Conservation (phyloP, 2,888 invertebrate genomes). For the Choristoneura rosaceana region DNA sequence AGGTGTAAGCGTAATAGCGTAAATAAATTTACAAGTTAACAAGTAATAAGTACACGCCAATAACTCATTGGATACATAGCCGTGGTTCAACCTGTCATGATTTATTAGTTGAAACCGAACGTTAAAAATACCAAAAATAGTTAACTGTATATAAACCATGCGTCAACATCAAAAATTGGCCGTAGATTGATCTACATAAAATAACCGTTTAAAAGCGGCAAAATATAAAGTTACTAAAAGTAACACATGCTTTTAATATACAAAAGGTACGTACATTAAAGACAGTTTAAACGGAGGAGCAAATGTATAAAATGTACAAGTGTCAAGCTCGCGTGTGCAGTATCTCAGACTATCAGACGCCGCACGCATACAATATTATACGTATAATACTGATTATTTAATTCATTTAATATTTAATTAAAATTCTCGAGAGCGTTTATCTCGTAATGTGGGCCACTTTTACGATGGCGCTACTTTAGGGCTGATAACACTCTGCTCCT, state of each 20-base stretch:
- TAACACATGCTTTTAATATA: conserved; percentile 63
- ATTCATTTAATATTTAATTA: conserved; percentile 85
- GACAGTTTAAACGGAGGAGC: conserved; percentile 55
- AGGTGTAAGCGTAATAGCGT: neutral
- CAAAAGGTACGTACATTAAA: conserved; percentile 53
- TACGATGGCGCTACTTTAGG: conserved; percentile 83
- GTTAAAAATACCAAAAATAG: conserved; percentile 15
- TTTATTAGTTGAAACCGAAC: conserved; percentile 27
- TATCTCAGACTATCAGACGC: conserved; percentile 73
- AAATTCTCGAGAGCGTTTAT: conserved; percentile 83
- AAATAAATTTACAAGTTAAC: conserved; percentile 5
- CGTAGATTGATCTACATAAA: conserved; percentile 56
- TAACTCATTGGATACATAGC: conserved; percentile 21
- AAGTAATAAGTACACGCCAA: conserved; percentile 11
- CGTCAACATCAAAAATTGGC: conserved; percentile 59
- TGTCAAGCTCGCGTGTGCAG: conserved; percentile 70
- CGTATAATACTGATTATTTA: conserved; percentile 85
- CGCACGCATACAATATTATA: conserved; percentile 81
- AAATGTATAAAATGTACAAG: conserved; percentile 59
- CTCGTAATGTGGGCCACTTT: conserved; percentile 85
- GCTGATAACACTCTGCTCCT: conserved; percentile 76
- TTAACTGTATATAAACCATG: conserved; percentile 45
- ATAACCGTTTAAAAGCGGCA: conserved; percentile 49
- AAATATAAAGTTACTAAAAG: conserved; percentile 51
- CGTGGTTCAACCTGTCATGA: conserved; percentile 31